phyloP scores from a whole-genome alignment of 2,888 invertebrate species.

The Loripinus fragilis region DNA sequence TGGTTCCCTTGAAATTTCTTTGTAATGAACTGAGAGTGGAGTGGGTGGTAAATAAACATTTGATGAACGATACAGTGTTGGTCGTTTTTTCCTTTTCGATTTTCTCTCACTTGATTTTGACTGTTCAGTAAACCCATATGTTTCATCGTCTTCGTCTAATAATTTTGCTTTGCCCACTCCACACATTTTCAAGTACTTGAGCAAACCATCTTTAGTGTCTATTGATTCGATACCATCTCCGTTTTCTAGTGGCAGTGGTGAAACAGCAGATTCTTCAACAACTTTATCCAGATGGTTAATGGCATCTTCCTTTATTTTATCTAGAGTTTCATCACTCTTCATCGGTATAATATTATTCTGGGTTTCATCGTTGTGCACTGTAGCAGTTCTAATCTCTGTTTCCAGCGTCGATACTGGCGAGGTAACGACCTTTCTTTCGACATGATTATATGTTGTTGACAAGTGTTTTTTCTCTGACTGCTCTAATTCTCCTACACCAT shows the following conservation, averaged over 20 bases:
- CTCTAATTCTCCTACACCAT: neutral
- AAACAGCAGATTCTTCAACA: neutral
- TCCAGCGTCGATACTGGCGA: too few species aligned
- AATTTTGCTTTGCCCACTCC: slow-evolving; percentile 28
- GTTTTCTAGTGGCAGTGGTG: neutral
- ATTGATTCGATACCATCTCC: neutral
- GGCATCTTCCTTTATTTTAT: too few species aligned
- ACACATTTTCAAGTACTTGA: slow-evolving; percentile 34
- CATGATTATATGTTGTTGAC: too few species aligned
- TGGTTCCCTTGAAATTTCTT: neutral
- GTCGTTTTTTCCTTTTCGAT: neutral
- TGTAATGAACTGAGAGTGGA: neutral
- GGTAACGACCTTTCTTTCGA: too few species aligned
- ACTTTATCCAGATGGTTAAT: too few species aligned
- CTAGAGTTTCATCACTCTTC: too few species aligned
- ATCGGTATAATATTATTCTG: too few species aligned
- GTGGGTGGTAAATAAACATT: neutral
- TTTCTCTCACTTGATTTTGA: neutral
- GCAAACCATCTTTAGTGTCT: slow-evolving; percentile 39
- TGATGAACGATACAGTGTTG: neutral
- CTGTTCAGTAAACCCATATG: slow-evolving; percentile 23
- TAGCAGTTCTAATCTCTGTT: too few species aligned
- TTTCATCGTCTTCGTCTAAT: slow-evolving; percentile 38
- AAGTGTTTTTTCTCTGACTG: too few species aligned
- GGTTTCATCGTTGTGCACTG: too few species aligned